Evolutionary conservation across 2,113 vertebrate genomes (phyloP).

Genomic region (Alaudala cheleensis): DNA sequence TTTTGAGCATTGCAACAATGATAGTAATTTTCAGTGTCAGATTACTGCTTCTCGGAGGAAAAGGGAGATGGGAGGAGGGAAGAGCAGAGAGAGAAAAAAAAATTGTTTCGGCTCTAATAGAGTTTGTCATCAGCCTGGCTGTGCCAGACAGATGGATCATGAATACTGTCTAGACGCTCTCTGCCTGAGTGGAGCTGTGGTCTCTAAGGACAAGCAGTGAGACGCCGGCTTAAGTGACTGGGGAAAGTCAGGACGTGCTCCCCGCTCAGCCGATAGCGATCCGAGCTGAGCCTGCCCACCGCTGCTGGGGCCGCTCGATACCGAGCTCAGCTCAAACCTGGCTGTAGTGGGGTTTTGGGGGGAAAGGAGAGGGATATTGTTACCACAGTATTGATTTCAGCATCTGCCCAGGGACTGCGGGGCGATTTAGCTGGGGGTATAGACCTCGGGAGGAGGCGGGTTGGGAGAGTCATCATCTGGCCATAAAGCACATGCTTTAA

Average conservation of each 20-base stretch:
- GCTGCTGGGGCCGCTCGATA: conserved; percentile 34
- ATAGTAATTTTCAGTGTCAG: conserved; percentile 91
- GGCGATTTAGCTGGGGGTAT: background rate
- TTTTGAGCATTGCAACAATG: conserved; percentile 88
- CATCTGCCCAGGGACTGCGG: background rate
- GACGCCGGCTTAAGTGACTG: conserved; percentile 77
- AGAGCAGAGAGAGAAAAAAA: conserved; percentile 34
- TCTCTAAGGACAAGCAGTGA: conserved; percentile 81
- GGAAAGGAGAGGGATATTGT: background rate
- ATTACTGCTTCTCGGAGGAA: conserved; percentile 82
- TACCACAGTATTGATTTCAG: conserved; percentile 25
- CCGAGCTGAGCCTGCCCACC: conserved; percentile 40
- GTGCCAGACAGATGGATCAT: conserved; percentile 99
- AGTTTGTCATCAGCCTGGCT: conserved; percentile 90
- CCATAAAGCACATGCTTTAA: background rate
- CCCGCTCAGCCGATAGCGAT: conserved; percentile 69
- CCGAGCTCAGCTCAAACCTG: conserved; percentile 9
- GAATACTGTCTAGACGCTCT: conserved; percentile 98
- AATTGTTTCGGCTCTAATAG: conserved; percentile 88
- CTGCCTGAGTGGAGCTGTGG: conserved; percentile 81
- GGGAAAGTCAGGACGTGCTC: conserved; percentile 74
- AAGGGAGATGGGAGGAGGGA: conserved; percentile 68
- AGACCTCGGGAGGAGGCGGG: background rate
- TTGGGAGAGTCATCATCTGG: background rate
- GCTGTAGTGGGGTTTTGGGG: background rate